phyloP scores from a whole-genome alignment of 2,113 vertebrate genomes.

The Pelodiscus sinensis region DNA sequence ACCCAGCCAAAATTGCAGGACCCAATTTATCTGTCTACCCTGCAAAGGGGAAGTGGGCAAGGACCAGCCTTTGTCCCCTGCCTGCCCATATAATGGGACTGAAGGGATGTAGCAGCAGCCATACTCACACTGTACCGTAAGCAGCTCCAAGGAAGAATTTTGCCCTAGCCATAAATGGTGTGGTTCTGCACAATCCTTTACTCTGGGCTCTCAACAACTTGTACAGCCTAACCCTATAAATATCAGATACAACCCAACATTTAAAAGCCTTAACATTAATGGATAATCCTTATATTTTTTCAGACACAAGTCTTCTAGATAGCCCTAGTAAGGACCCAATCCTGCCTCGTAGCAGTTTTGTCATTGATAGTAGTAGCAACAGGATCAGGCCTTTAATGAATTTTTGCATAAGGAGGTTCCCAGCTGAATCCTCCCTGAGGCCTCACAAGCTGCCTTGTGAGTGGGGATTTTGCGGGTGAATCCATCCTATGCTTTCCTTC shows the following conservation, averaged over 20 bases:
- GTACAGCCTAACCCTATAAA: background rate
- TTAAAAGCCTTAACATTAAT: background rate
- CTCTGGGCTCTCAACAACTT: background rate
- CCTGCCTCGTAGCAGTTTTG: background rate
- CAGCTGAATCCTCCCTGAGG: background rate
- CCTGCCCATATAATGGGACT: background rate
- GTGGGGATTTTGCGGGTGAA: background rate
- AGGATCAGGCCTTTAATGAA: background rate
- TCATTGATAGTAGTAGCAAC: background rate
- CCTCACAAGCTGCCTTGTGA: background rate
- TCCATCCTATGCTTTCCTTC: background rate
- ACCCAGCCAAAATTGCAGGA: background rate
- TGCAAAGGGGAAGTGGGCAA: too few relatives aligned
- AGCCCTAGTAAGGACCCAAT: background rate
- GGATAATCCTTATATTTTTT: background rate
- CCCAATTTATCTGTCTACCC: background rate
- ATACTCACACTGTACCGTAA: background rate
- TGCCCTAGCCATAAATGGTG: background rate
- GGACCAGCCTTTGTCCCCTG: too few relatives aligned
- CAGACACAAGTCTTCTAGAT: background rate
- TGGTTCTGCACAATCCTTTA: background rate
- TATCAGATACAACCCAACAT: background rate
- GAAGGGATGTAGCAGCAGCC: background rate
- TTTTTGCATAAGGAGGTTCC: background rate
- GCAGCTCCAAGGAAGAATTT: background rate